Base-by-base conservation (phyloP, 2,888 invertebrate genomes). In the Phalera bucephala region DNA sequence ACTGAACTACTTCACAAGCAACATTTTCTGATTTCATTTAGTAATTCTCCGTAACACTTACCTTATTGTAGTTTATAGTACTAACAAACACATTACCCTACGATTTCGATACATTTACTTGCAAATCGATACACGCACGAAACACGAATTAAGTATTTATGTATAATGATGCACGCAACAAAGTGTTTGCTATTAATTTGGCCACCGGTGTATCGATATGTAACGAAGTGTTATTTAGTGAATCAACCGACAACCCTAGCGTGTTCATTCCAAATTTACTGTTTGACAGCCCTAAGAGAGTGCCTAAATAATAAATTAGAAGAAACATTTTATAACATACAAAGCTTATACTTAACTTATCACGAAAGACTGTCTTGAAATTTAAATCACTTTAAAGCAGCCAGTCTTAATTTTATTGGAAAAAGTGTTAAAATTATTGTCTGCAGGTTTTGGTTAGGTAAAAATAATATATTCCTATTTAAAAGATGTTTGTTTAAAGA, bases 61-160 rank as follows among this genome's bases (percentile, higher is more conserved):
- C 43, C 28, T 42, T 35, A 40, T 35, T 19, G 47, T 60, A 56
- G 57, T 44, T 43, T 41, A 45, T 49, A 47, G 38, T 52, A 33
- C 40, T 53, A 45, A 44, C 51, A 57, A 51, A 58, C 27, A 27
- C 4, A 11, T 54, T 58, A 53, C 43, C 51, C 45, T 35, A 52
- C 50, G 50, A 40, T 59, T 57, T 61, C 64, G 65, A 67, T 70
- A 68, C 69, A 78, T 71, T 78, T 73, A 62, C 67, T 69, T 72
- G 73, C 69, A 68, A 72, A 70, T 72, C 68, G 58, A 69, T 64
- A 57, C 41, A 40, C 19, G 11, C 10, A 19, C 11, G 8, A 1
- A 17, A 6, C 6, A 29, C 7, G 2, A 27, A 4, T n/a, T 14
- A 10, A 8, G 10, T 19, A 14, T 10, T 2, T 3, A 3, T 10